Conservation (phyloP, 2,113 vertebrate genomes). For the Bos taurus region ARS-UCD2.0 NC_037352.1:13567501-13568000, state of each 20-base stretch:
- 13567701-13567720: background rate
- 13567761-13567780: background rate
- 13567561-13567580: background rate
- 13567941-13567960: slow-evolving; percentile 86
- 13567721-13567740: background rate
- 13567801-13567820: slow-evolving; percentile 90
- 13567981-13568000: background rate
- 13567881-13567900: slow-evolving; percentile 86
- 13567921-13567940: slow-evolving; percentile 96
- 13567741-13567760: background rate
- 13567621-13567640: background rate
- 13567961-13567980: background rate
- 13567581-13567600: background rate
- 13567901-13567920: slow-evolving; percentile 88
- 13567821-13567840: slow-evolving; percentile 88
- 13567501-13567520: background rate
- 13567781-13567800: background rate
- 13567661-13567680: background rate
- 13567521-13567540: background rate
- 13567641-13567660: background rate
- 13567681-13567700: background rate
- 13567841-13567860: slow-evolving; percentile 87
- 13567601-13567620: background rate
- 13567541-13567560: background rate
- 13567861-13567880: slow-evolving; percentile 89